phyloP scores from a whole-genome alignment of 2,797 vertebrate species.

The Falco peregrinus region DNA sequence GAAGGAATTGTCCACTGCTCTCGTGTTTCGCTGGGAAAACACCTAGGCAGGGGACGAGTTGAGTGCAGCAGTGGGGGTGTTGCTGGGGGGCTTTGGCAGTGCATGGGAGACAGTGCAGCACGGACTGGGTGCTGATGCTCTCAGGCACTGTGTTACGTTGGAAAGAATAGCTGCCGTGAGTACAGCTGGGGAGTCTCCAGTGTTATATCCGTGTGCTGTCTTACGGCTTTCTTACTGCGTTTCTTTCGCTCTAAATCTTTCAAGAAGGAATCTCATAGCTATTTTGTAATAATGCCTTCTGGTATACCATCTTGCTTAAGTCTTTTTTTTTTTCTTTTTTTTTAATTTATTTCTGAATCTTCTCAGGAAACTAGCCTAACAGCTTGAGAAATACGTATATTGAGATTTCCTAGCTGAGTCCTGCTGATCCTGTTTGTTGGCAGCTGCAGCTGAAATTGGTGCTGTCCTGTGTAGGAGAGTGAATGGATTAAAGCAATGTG shows the following conservation, averaged over 20 bases:
- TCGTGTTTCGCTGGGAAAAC: not conserved
- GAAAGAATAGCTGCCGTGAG: not conserved
- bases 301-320: conserved; percentile 9
- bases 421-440: conserved; percentile 52
- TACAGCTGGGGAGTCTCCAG: not conserved
- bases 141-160: accelerated
- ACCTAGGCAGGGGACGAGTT: not conserved
- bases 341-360: conserved; percentile 42
- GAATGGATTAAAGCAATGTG: conserved; percentile 24
- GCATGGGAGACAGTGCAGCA: accelerated
- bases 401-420: conserved; percentile 46
- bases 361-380: conserved; percentile 5
- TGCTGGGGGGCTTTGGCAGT: not conserved
- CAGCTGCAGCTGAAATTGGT: conserved; percentile 45
- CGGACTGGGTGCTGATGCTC: not conserved
- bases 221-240: conserved; percentile 17
- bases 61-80: not conserved
- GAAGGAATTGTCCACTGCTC: not conserved
- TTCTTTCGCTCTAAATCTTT: conserved; percentile 12
- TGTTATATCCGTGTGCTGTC: accelerated
- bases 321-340: not conserved
- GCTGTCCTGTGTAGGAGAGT: conserved; percentile 23
- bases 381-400: conserved; percentile 46
- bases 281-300: conserved; percentile 50
- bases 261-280: not conserved